Evolutionary conservation across 2,888 invertebrate genomes (phyloP).

Genomic region (Eudasyphora cyanicolor): DNA sequence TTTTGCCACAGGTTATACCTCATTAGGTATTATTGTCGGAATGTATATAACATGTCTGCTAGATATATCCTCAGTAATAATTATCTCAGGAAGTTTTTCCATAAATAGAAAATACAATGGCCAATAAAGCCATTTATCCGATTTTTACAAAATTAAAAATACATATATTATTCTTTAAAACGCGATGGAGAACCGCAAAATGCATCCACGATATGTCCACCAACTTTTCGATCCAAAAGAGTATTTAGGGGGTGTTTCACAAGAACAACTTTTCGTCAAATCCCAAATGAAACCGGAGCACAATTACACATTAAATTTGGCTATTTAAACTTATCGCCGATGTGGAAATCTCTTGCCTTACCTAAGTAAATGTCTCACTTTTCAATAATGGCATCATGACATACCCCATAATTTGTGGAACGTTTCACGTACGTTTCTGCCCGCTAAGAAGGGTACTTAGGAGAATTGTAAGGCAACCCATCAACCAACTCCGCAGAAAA

Average conservation of each 20-base stretch:
- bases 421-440: not conserved
- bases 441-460: not conserved
- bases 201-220: not conserved
- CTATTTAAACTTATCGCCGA: conserved; percentile 5
- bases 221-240: not conserved
- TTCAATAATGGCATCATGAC: not conserved
- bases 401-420: not conserved
- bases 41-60: too few species aligned
- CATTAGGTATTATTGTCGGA: too few species aligned
- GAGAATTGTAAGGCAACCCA: not conserved
- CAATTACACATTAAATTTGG: conserved; percentile 3
- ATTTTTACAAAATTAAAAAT: too few species aligned
- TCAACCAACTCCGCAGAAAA: conserved; percentile 16
- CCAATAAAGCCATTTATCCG: too few species aligned
- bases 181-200: too few species aligned
- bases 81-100: too few species aligned
- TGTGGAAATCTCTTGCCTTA: not conserved
- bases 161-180: too few species aligned
- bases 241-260: not conserved
- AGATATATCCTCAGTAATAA: too few species aligned
- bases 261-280: not conserved
- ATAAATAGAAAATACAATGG: too few species aligned
- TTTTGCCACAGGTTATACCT: too few species aligned
- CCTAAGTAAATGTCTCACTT: not conserved
- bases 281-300: not conserved